Conservation (phyloP, 2,113 vertebrate species). For the Eolophus roseicapilla region DNA sequence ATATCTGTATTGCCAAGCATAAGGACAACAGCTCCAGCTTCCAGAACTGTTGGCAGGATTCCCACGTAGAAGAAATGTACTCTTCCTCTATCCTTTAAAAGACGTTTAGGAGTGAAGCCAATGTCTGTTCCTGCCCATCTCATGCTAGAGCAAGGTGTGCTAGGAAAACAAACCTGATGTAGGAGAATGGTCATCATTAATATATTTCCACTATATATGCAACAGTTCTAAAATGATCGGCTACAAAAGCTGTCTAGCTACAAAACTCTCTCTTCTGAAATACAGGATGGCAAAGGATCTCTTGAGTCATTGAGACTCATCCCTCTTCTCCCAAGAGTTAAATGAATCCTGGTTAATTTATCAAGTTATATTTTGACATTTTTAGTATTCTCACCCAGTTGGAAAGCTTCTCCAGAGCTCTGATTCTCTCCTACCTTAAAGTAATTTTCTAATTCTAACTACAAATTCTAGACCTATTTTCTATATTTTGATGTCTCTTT, state of each 20-base stretch:
- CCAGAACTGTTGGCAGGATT: constrained; percentile 8
- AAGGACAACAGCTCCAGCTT: neutral
- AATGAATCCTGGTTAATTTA: neutral
- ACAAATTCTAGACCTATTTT: neutral
- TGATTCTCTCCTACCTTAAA: neutral
- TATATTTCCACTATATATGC: neutral
- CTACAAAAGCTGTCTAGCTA: neutral
- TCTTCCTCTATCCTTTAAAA: neutral
- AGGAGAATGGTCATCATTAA: neutral
- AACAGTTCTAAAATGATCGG: neutral
- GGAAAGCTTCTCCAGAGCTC: neutral
- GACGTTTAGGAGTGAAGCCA: neutral
- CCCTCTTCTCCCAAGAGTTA: neutral
- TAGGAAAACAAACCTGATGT: neutral
- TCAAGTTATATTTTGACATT: neutral
- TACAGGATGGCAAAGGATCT: neutral
- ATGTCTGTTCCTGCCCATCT: neutral
- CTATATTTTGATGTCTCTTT: neutral
- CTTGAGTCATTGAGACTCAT: neutral
- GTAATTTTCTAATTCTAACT: neutral
- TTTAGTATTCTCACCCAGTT: neutral
- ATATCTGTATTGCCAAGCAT: neutral
- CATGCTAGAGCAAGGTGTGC: neutral
- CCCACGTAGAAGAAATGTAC: neutral
- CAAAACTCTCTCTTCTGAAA: neutral